Evolutionary conservation across 2,113 vertebrate genomes (phyloP).

Genomic region (Numida meleagris): DNA sequence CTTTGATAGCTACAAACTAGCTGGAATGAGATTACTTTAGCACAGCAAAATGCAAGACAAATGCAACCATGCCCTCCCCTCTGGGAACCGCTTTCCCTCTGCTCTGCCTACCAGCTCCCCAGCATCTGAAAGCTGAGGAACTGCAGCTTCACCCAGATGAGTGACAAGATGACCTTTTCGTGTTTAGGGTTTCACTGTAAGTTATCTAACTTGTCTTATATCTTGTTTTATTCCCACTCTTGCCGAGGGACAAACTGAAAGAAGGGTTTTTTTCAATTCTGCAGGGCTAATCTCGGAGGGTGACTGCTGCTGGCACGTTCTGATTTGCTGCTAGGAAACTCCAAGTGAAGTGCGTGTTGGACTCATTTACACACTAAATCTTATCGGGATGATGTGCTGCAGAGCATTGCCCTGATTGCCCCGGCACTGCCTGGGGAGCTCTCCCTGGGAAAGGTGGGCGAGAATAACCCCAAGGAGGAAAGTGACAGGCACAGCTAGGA

Average conservation of each 20-base stretch:
- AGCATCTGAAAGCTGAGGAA: background rate
- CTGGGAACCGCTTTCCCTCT: background rate
- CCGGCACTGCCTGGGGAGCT: accelerated
- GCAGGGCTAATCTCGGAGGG: background rate
- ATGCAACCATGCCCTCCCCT: background rate
- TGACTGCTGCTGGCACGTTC: background rate
- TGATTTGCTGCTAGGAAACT: background rate
- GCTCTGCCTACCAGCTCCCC: background rate
- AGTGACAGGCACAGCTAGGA: background rate
- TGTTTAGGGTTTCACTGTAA: background rate
- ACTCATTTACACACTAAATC: background rate
- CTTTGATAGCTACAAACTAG: background rate
- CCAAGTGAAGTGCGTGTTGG: background rate
- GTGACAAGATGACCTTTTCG: background rate
- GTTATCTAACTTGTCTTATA: background rate
- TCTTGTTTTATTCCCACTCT: background rate
- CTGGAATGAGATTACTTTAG: background rate
- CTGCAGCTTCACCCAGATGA: background rate
- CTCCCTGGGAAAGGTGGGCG: background rate
- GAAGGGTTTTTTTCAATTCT: background rate
- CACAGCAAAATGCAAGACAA: background rate
- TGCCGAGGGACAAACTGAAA: background rate
- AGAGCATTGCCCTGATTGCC: background rate
- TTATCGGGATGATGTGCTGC: accelerated
- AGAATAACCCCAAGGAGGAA: background rate